Base-by-base conservation (phyloP, 2,888 invertebrate genomes). In the Pseudoips prasinana region DNA sequence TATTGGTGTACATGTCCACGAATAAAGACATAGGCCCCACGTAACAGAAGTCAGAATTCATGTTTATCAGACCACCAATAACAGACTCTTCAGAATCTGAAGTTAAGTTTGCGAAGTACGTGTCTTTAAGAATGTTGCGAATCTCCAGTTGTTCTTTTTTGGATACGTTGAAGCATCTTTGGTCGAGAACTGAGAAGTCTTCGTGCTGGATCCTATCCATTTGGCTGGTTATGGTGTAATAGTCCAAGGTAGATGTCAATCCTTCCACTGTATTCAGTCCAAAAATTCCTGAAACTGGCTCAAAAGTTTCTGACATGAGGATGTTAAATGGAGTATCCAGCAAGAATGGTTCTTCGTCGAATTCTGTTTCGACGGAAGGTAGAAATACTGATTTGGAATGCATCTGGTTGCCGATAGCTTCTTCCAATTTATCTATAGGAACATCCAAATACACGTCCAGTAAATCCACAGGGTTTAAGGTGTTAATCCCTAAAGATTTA, bases 221-320 rank as follows among this genome's bases (percentile, higher is more conserved):
- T 51, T 79, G 77, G 39, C 81, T 80, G 0, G 79, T 82, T 0
- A 85, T 73, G 0, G 84, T 82, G 19, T 77, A 64, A 31, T 79
- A 82, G 31, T 86, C 83, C 10, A 84, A 57, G 37, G 81, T 87
- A 26, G 79, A 76, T 0, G 85, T 76, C 0, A 91, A 45, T 0
- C 91, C 91, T 65, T 92, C 92, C 0, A 86, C 89, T 0, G 90
- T 89, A 29, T 87, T 90, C 0, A 90, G 64, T 0, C 92, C 91
- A 45, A 90, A 74, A 2, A 91, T 78, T 0, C 83, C 61, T 0
- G 92, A 91, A 3, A 90, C 86, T 0, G 83, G 73, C 9, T 84
- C 65, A 18, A 80, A 77, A 1, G 43, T 33, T 1, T 58, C 56
- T 1, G 76, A 63, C 1, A 58, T 56, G 7, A 91, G 36, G 5